Percentiles rank a stretch among this genome's conserved stretches.
Conservation (phyloP, 1,140 invertebrate genomes). For the Zophobas morio region DNA sequence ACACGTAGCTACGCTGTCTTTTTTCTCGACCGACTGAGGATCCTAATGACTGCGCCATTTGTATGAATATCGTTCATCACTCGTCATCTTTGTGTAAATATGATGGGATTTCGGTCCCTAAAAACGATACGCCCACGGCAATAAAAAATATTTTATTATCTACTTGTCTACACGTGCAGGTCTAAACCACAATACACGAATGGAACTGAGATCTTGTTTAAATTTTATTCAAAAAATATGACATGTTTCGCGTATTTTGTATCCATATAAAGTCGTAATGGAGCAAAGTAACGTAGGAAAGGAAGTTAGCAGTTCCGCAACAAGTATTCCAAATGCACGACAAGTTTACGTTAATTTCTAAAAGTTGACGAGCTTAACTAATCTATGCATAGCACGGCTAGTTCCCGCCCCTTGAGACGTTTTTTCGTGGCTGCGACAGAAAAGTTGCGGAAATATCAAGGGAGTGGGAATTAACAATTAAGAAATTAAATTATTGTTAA, state of each 20-base stretch:
- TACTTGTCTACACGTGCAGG: too few species aligned
- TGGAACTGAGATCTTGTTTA: too few species aligned
- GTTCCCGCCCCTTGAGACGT: constrained; percentile 51
- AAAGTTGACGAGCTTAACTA: constrained; percentile 55
- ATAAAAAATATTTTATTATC: too few species aligned
- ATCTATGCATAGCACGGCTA: constrained; percentile 54
- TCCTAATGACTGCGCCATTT: too few species aligned
- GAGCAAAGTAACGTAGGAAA: constrained; percentile 34
- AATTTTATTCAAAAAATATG: too few species aligned
- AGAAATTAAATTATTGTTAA: constrained; percentile 60
- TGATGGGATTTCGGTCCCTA: too few species aligned
- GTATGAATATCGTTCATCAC: too few species aligned
- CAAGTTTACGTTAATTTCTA: constrained; percentile 59
- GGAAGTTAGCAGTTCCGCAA: constrained; percentile 51
- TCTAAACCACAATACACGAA: too few species aligned
- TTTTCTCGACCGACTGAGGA: neutral
- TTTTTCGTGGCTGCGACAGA: constrained; percentile 50
- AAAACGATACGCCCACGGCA: too few species aligned
- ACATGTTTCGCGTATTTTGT: constrained; percentile 4
- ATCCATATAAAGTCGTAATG: constrained; percentile 37
- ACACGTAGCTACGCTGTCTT: neutral
- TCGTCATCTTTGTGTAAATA: too few species aligned
- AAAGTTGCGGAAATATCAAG: constrained; percentile 52
- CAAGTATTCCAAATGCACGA: constrained; percentile 60
- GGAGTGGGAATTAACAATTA: constrained; percentile 60